Base-by-base conservation (phyloP, 2,797 vertebrate genomes). In the Phyllotis vaccarum region DNA sequence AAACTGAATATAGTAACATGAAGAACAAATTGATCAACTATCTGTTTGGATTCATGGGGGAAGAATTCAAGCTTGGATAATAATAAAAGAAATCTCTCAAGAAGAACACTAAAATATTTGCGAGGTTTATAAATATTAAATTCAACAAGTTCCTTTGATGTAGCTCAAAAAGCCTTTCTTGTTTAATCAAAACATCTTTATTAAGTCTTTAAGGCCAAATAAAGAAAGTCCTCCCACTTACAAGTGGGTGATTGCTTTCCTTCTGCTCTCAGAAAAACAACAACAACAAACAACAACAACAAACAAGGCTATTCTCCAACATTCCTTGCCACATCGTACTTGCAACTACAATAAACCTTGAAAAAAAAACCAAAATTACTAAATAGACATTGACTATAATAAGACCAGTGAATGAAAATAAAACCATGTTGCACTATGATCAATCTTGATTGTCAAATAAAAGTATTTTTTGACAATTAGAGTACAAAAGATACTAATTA, bases 241-340 rank as follows among this genome's bases (percentile, higher is more conserved):
- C 66, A 40, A 96, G 13, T 76, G 49, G 70, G 85, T 72, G 10
- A 43, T 14, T 86, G 40, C 29, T 93, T 88, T 95, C 49, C 8
- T 87, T 24, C 60, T 91, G 58, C 24, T 3, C 79, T 93, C 14
- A 13, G 12, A 2, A 90, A 68, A 22, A 82, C n/a, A n/a, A n/a
- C n/a, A n/a, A n/a, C n/a, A n/a, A n/a, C n/a, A n/a, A n/a, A n/a
- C n/a, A n/a, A n/a, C n/a, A n/a, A n/a, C n/a, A n/a, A n/a, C n/a
- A 92, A 92, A 95, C 37, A 85, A 66, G 46, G 1, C 24, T 79
- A 19, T 54, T 8, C 4, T 76, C 2, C 70, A 6, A 54, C 14
- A 80, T 82, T 93, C 27, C 80, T 89, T 68, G 21, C 27, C 62
- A 75, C 64, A 49, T 62, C 80, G 40, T 62, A 13, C 5, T 74